These are phyloP conservation scores for Omphaloscelis lunosa DNA, from an alignment of 2,888 invertebrate species.

Conservation along the genomic window DNA sequence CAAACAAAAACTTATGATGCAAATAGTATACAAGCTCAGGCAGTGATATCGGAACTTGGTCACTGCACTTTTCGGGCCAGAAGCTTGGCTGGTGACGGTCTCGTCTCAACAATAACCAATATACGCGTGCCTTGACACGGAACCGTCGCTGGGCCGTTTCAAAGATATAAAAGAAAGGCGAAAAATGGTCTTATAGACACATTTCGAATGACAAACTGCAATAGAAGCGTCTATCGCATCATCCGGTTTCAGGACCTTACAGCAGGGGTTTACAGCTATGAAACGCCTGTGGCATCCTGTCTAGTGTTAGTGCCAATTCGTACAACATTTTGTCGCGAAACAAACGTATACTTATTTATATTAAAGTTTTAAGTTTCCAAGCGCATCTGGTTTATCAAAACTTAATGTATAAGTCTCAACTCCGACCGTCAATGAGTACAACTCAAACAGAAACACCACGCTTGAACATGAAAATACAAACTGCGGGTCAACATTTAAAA, in stretches of 20 bases:
- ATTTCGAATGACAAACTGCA: not conserved
- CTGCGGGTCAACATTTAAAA: constrained; percentile 42
- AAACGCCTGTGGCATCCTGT: not conserved
- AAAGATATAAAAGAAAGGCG: not conserved
- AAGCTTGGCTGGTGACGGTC: not conserved
- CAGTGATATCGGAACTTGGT: not conserved
- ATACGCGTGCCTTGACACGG: not conserved
- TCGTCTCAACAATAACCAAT: not conserved
- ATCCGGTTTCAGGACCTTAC: not conserved
- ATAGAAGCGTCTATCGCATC: not conserved
- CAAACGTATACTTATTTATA: not conserved
- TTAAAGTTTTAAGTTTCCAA: not conserved
- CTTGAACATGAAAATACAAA: constrained; percentile 39
- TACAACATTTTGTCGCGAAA: not conserved
- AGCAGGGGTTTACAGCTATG: not conserved
- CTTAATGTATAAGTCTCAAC: not conserved
- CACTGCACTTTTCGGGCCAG: not conserved
- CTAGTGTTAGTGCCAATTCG: not conserved
- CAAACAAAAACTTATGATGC: not conserved
- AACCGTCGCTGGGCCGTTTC: not conserved
- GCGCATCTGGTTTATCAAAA: constrained; percentile 7
- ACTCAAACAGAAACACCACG: constrained; percentile 9
- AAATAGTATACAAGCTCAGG: not conserved
- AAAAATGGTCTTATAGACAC: not conserved
- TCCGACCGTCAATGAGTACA: not conserved